Conservation (phyloP, 1,140 invertebrate species). For the Coenobita brevimanus region DNA sequence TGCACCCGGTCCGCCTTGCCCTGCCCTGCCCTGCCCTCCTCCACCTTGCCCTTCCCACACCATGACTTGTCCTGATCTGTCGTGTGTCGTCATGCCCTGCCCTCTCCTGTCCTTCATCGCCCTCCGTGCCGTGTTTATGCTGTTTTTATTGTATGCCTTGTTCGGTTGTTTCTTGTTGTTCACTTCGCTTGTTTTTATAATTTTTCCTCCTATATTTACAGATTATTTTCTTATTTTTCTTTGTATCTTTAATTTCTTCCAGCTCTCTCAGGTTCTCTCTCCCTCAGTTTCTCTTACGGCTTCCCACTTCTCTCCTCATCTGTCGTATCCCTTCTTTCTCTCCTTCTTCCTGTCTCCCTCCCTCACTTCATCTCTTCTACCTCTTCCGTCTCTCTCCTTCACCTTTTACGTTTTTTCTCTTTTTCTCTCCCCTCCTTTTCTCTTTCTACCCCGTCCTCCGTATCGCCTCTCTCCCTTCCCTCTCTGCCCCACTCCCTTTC, state of each 20-base stretch:
- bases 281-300: not conserved
- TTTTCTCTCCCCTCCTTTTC: not conserved
- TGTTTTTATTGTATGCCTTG: too few species aligned
- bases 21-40: too few species aligned
- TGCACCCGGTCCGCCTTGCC: too few species aligned
- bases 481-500: conserved; percentile 1
- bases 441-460: not conserved
- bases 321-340: not conserved
- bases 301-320: not conserved
- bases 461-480: not conserved
- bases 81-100: too few species aligned
- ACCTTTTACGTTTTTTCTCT: not conserved
- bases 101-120: too few species aligned
- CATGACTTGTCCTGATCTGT: too few species aligned
- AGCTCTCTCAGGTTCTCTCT: not conserved
- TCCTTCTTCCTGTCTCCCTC: not conserved
- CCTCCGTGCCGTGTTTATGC: too few species aligned
- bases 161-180: not conserved
- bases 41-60: too few species aligned
- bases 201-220: not conserved
- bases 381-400: not conserved
- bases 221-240: not conserved
- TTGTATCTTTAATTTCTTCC: not conserved
- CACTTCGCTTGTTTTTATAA: not conserved
- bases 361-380: not conserved